Evolutionary conservation across 2,888 invertebrate species (phyloP).

Genomic region (Scrobipalpa costella): DNA sequence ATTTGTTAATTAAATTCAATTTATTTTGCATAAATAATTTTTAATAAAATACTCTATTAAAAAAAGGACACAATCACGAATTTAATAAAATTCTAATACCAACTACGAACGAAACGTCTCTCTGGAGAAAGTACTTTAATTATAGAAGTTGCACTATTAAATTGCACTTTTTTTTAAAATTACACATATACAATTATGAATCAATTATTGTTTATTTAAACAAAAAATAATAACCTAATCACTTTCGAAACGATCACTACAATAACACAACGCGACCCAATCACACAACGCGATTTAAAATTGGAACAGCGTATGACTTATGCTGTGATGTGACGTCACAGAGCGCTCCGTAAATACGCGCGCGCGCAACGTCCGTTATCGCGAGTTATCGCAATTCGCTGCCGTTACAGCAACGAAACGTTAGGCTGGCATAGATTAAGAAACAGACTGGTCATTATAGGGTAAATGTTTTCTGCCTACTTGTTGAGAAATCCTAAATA

Average conservation of each 20-base stretch:
- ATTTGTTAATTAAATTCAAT: background rate
- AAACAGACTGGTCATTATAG: background rate
- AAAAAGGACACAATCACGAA: too few species aligned
- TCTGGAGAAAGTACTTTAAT: too few species aligned
- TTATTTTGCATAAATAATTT: background rate
- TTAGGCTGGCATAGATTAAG: background rate
- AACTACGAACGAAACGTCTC: too few species aligned
- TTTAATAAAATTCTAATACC: too few species aligned
- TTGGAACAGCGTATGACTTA: too few species aligned
- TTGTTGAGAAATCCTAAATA: background rate
- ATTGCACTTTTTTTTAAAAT: too few species aligned
- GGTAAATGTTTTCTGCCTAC: background rate
- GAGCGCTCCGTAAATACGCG: background rate
- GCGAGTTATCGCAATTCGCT: conserved; percentile 3
- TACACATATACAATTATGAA: too few species aligned
- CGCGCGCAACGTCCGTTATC: conserved; percentile 19
- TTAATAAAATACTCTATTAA: background rate
- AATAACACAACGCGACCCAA: conserved; percentile 6
- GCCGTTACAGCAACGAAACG: conserved; percentile 21
- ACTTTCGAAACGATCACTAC: background rate
- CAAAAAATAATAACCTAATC: background rate
- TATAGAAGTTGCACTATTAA: too few species aligned
- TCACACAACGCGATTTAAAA: background rate
- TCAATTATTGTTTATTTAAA: too few species aligned
- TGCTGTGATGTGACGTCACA: conserved; percentile 5